Evolutionary conservation across 2,888 invertebrate species (phyloP).

Genomic region (Drosophila macrospina): DNA sequence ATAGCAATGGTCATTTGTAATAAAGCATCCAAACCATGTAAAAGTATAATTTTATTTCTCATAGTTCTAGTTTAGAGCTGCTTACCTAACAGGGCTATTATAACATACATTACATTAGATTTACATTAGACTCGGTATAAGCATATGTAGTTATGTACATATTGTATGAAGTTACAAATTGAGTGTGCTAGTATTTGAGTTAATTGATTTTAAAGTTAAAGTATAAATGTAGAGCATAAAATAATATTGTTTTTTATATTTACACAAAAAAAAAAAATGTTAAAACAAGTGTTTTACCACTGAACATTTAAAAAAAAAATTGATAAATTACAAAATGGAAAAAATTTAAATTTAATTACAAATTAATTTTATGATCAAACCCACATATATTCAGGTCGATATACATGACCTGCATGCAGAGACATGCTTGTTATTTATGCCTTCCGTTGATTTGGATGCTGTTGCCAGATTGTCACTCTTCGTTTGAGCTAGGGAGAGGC

Average conservation of each 20-base stretch:
- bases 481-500: conserved; percentile 14
- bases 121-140: neutral
- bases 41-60: neutral
- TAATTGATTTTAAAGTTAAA: neutral
- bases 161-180: neutral
- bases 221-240: neutral
- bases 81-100: conserved; percentile 1
- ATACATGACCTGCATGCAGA: conserved; percentile 37
- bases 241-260: too few species aligned
- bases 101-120: neutral
- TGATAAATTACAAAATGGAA: neutral
- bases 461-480: conserved; percentile 23
- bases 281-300: too few species aligned
- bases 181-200: neutral
- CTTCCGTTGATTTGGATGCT: conserved; percentile 39
- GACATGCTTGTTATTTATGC: conserved; percentile 20
- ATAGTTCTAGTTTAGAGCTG: neutral
- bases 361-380: neutral
- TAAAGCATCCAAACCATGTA: neutral
- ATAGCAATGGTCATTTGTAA: neutral
- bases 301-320: neutral
- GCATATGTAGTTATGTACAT: neutral
- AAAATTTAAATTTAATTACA: neutral
- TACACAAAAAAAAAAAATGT: too few species aligned
- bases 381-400: neutral